Conservation (phyloP, 2,888 invertebrate genomes). For the Poecilobothrus nobilitatus region DNA sequence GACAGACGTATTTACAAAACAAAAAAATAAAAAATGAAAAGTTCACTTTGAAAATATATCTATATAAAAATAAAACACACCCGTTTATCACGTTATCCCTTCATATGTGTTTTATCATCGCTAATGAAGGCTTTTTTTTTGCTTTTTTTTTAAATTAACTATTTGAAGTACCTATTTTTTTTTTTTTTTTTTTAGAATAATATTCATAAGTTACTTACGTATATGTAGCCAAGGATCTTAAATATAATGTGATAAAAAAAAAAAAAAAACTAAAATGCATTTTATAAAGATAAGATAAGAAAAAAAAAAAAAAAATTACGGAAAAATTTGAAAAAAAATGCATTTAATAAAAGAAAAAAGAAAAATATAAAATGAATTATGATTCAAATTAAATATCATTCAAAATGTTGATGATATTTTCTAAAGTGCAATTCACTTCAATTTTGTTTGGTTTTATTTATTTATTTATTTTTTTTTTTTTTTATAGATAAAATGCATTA, state of each 20-base stretch:
- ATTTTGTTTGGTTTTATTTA: neutral
- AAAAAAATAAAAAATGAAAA: no score
- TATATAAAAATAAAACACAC: no score
- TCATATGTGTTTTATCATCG: neutral
- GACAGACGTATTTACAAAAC: no score
- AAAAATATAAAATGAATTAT: neutral
- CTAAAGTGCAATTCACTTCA: neutral
- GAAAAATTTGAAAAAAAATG: neutral
- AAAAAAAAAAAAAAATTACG: no score
- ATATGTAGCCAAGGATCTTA: neutral
- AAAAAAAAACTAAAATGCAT: neutral
- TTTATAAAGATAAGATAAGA: neutral
- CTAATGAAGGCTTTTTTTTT: neutral
- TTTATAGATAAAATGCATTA: neutral
- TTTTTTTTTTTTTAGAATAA: neutral
- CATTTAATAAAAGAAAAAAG: neutral
- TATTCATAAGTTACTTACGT: neutral
- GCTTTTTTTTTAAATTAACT: neutral
- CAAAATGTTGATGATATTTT: no score
- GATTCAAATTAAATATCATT: neutral
- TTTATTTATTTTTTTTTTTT: neutral
- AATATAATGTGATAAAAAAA: neutral
- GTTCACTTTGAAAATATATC: no score
- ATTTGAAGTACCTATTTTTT: neutral
- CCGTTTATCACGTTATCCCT: neutral